Conservation (phyloP, 2,113 vertebrate genomes). For the Daboia siamensis region DNA sequence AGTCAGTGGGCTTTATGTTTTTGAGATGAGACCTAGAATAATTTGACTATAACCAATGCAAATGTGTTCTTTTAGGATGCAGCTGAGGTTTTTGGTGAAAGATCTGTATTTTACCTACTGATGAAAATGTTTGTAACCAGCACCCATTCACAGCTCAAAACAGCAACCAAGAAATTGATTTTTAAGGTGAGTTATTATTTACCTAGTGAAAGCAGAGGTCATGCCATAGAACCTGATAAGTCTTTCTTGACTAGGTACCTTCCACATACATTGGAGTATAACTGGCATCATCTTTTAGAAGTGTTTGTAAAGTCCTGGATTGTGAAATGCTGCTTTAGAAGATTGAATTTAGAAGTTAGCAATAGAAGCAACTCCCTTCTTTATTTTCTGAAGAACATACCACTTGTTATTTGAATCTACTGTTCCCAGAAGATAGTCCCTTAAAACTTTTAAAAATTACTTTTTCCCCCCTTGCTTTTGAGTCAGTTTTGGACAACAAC, state of each 20-base stretch:
- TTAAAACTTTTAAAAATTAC: background rate
- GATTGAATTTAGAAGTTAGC: conserved; percentile 2
- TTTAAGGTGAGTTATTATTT: conserved; percentile 75
- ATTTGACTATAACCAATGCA: background rate
- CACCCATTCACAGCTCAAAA: conserved; percentile 75
- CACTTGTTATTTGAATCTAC: background rate
- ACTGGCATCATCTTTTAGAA: background rate
- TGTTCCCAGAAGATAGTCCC: background rate
- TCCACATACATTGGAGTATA: background rate
- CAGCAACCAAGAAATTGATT: conserved; percentile 80
- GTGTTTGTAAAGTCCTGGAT: background rate
- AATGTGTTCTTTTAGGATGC: conserved; percentile 69
- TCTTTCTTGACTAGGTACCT: background rate
- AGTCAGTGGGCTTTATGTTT: background rate
- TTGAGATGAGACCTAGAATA: background rate
- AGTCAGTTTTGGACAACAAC: background rate
- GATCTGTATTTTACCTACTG: conserved; percentile 87
- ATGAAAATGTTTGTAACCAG: conserved; percentile 93
- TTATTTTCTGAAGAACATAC: background rate
- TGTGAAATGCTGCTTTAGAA: background rate
- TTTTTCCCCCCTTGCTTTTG: background rate
- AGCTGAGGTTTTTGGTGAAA: conserved; percentile 72
- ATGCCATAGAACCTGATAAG: background rate
- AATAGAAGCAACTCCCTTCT: background rate
- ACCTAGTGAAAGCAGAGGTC: conserved; percentile 7